Evolutionary conservation across 64 coral and sea anemone species (phyloP), one percentile per base, ranked within the genome.

Genomic region (Pocillopora damicornis): DNA sequence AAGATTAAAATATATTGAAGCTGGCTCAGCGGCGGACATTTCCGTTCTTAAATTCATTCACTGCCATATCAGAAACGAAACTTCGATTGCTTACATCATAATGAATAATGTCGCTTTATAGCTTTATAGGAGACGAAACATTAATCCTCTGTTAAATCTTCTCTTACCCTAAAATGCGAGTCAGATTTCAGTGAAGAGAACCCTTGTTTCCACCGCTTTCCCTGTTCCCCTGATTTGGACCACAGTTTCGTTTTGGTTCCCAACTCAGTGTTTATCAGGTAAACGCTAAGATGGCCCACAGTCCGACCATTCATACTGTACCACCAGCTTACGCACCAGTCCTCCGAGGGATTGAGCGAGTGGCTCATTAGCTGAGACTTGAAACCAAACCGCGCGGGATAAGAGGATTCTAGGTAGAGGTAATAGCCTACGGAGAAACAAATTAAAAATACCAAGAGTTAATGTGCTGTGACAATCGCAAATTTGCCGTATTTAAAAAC

Each of bases 221-320:
- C 90, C 79, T 92, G 90, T 15, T 86, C 73, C 15, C 90, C 83
- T 22, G 83, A 87, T 68, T 76, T 60, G 9, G 76, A 61, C 90
- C 90, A 92, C 13, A 92, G n/a, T n/a, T 45, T 58, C 36, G 75
- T 92, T 63, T 86, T 92, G 15, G 76, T 64, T 16, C 75, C 82
- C 25, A 51, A 79, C 11, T 36, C 61, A 66, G 76, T 86, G 35
- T 76, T 87, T 68, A 92, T 87, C 20, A 72, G 81, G 69, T 92
- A 92, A 13, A 92, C 75, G 10, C 34, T 86, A 8, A 92, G 63
- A 17, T 83, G 69, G 22, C 90, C 90, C 20, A 92, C 90, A 36
- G 90, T 87, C n/a, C 58, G 61, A 13, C 90, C 90, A 25, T 92
- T 30, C 90, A 92, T 92, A 23, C 36, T 79, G 61, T 87, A 92